A percentile compares a stretch with the other conserved stretches of the same genome.
These are phyloP conservation scores for Capitulum mitella DNA, from an alignment of 2,888 invertebrate species.

Conservation along the genomic window DNA sequence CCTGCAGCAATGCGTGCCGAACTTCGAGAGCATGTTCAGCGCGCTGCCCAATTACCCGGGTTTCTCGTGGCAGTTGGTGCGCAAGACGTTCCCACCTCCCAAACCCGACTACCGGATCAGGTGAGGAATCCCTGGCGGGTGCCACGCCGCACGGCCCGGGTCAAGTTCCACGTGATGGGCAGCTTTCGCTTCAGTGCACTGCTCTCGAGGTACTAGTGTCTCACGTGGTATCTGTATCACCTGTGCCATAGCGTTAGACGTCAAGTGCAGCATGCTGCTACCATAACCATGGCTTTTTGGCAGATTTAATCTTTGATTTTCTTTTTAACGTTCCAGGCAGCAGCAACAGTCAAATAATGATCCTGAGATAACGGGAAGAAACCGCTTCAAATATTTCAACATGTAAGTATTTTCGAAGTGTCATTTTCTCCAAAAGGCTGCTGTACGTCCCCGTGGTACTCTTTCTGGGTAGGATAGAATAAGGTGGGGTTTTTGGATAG, in stretches of 20 bases:
- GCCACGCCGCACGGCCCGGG: not conserved
- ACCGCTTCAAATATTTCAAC: slow-evolving; percentile 8
- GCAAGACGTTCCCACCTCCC: not conserved
- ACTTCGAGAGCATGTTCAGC: slow-evolving; percentile 20
- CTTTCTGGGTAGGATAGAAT: not conserved
- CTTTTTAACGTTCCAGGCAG: too few species aligned
- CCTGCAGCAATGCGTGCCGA: not conserved
- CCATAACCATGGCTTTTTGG: not conserved
- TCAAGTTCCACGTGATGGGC: not conserved
- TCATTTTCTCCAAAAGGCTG: not conserved
- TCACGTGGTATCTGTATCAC: not conserved
- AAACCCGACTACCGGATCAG: slow-evolving; percentile 5
- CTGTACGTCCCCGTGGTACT: not conserved
- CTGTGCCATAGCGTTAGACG: not conserved
- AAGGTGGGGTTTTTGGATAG: not conserved
- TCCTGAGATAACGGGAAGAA: slow-evolving; percentile 1
- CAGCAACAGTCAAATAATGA: not conserved
- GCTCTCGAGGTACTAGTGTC: not conserved
- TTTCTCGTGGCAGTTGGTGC: slow-evolving; percentile 3
- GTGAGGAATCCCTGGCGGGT: not conserved
- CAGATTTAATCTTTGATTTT: too few species aligned
- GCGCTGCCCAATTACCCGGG: not conserved
- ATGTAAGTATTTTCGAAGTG: not conserved
- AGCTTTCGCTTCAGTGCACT: not conserved
- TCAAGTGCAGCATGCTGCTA: not conserved